phyloP scores from a whole-genome alignment of 2,797 vertebrate species.

The Jordanella pulchra region DNA sequence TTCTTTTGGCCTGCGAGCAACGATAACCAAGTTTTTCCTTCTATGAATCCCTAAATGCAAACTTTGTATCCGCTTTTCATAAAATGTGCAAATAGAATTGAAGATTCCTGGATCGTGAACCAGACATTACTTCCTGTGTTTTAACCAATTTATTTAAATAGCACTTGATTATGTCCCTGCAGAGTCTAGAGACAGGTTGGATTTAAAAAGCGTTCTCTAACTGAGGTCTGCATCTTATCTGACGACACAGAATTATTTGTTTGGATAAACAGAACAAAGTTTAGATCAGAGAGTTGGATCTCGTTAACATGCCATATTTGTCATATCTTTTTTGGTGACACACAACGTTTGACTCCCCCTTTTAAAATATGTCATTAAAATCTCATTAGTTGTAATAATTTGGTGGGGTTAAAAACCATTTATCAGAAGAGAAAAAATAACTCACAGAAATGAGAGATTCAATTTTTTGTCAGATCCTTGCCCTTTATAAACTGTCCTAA shows the following conservation, averaged over 20 bases:
- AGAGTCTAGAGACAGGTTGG: no score
- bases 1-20: slow-evolving; percentile 18
- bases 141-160: background rate
- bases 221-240: background rate
- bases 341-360: background rate
- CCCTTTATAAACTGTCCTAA: no score
- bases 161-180: background rate
- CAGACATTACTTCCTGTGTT: background rate
- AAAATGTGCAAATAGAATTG: background rate
- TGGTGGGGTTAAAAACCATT: background rate
- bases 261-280: background rate
- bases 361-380: background rate
- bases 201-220: background rate
- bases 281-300: background rate
- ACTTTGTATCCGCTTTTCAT: background rate
- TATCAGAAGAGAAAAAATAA: background rate
- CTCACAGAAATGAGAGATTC: background rate
- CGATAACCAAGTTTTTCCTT: background rate
- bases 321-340: background rate
- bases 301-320: background rate
- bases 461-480: background rate
- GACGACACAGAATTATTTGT: background rate
- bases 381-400: background rate
- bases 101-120: background rate
- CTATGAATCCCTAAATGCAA: background rate